Base-by-base conservation (phyloP, 2,888 invertebrate species). In the Drosophila koepferae region DNA sequence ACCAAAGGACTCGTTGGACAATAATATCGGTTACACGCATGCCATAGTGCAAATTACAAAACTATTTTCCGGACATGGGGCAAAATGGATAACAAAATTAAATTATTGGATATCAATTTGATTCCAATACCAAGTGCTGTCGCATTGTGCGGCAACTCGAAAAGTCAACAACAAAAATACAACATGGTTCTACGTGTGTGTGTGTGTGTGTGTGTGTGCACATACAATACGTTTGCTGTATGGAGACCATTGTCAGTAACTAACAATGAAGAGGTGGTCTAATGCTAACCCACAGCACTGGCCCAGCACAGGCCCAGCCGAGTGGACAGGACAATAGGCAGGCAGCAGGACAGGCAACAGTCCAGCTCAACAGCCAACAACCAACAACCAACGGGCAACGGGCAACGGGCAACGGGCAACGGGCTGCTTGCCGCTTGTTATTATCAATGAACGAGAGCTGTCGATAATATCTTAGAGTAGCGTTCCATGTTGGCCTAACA, bases 1-100 rank as follows among this genome's bases (percentile, higher is more conserved):
- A 18, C 77, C 67, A 74, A 72, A 71, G 59, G 73, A 73, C 71
- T 36, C 54, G 41, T 23, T 63, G 69, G 70, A 89, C 82, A 87
- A 86, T 85, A 86, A 89, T 89, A 90, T 90, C 90, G 89, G 87
- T 89, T 88, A 87, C 87, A 87, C 89, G 80, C 85, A 89, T 82
- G 77, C 86, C 74, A 78, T 59, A 74, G 81, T 78, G 80, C 81
- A 87, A 88, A 89, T 87, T 88, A 82, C 86, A 89, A 82, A 87
- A 88, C 87, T 89, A 87, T 87, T 87, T 87, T 86, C 64, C 77
- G 74, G 63, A 84, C 86, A 86, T 77, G 81, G 75, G 62, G 34
- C 58, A 70, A 73, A 81, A 89, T 86, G 87, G 87, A 86, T 86
- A 89, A 87, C 89, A 87, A 81, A 89, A 87, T 89, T 87, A 87